phyloP scores from a whole-genome alignment of 2,888 invertebrate species.

The Eilema caniola region DNA sequence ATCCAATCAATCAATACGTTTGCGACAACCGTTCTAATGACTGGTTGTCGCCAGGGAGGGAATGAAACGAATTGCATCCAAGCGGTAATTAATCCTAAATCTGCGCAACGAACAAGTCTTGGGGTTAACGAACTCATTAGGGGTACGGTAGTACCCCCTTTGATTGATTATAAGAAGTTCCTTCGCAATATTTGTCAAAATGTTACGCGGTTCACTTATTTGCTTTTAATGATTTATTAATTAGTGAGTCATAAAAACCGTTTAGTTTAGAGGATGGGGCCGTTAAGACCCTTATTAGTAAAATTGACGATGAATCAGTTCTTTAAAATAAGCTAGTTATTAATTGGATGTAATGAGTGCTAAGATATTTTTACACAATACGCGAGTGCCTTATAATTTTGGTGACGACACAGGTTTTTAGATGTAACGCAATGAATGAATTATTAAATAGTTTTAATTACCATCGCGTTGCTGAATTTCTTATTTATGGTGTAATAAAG shows the following conservation, averaged over 20 bases:
- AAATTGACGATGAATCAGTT: constrained; percentile 12
- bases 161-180: constrained; percentile 75
- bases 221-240: constrained; percentile 45
- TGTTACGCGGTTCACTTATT: constrained; percentile 68
- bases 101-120: constrained; percentile 65
- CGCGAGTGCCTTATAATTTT: not conserved
- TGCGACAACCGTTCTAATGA: constrained; percentile 36
- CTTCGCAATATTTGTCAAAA: constrained; percentile 79
- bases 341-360: not conserved
- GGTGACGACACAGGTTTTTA: not conserved
- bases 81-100: constrained; percentile 77
- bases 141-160: constrained; percentile 48
- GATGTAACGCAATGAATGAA: not conserved
- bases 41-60: constrained; percentile 41
- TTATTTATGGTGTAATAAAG: no score
- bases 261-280: constrained; percentile 13
- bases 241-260: constrained; percentile 17
- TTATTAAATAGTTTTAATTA: no score
- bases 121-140: constrained; percentile 74
- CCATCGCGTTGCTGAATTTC: no score
- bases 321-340: not conserved
- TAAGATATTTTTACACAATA: not conserved
- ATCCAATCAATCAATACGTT: constrained; percentile 42
- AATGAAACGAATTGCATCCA: constrained; percentile 65
- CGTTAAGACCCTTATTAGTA: constrained; percentile 6